Percentiles rank a stretch among this genome's conserved stretches.
These are phyloP conservation scores for Saturnia pavonia DNA, from an alignment of 2,888 invertebrate species.

Conservation along the genomic window DNA sequence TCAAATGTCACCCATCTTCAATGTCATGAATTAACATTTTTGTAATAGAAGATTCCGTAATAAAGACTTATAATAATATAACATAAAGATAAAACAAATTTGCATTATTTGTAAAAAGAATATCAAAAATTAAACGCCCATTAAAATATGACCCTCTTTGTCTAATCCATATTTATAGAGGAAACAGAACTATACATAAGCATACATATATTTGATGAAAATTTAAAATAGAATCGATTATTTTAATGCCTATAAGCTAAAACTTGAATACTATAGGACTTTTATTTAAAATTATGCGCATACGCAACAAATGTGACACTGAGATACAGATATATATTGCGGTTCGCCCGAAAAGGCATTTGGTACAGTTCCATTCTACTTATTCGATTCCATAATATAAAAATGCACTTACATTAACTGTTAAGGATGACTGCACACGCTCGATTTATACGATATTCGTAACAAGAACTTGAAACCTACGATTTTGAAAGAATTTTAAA, in stretches of 20 bases:
- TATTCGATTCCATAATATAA: conserved; percentile 33
- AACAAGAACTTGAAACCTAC: neutral
- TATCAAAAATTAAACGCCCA: too few relatives aligned
- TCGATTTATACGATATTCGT: conserved; percentile 2
- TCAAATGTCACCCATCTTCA: too few relatives aligned
- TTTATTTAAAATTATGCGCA: conserved; percentile 12
- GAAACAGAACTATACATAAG: too few relatives aligned
- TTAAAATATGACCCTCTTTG: too few relatives aligned
- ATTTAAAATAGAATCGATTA: neutral
- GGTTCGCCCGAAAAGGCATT: conserved; percentile 31
- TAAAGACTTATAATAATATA: too few relatives aligned
- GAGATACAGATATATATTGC: conserved; percentile 18
- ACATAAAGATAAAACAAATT: too few relatives aligned
- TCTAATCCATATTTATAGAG: too few relatives aligned
- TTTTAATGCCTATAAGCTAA: neutral
- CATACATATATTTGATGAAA: too few relatives aligned
- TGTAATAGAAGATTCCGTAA: too few relatives aligned
- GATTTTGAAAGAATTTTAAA: too few relatives aligned
- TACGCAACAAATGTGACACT: conserved; percentile 23
- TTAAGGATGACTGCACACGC: conserved; percentile 13
- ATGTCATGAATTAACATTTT: too few relatives aligned
- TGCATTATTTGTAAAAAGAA: too few relatives aligned
- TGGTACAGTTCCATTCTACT: conserved; percentile 23
- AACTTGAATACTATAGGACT: neutral
- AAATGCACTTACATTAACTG: conserved; percentile 33